Base-by-base conservation (phyloP, 2,113 vertebrate genomes). In the Eleginops maclovinus region DNA sequence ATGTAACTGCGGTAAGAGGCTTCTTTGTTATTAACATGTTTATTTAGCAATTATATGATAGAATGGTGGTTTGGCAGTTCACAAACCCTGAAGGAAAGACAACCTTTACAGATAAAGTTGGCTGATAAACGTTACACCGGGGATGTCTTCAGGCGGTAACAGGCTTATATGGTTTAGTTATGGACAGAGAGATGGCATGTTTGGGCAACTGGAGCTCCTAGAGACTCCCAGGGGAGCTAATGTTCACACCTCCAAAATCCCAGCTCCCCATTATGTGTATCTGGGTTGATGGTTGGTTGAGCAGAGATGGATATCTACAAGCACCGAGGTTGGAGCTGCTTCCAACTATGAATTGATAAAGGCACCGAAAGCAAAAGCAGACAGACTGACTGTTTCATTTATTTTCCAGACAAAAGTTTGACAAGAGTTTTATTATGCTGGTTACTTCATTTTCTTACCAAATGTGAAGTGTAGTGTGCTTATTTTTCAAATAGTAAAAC, bases 311-410 rank as follows among this genome's bases (percentile, higher is more conserved):
- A 63, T 53, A 72, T 71, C 56, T 70, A 60, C 31, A 71, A 73
- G 67, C 77, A 44, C n/a, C 3, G 55, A 73, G 46, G 80, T 74
- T n/a, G 26, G 64, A 49, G 55, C 51, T 26, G 77, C 50, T 84
- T 51, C 62, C 47, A 79, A 71, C 51, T 41, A 77, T 69, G 77
- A 83, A 83, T 86, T 79, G 77, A 82, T 84, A 65, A 77, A 51
- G 67, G 15, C 8, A 19, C 68, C 68, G 65, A 36, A 22, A 41
- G 75, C 50, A 67, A 65, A n/a, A 73, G 49, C 59, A 58, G 28
- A 65, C 55, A 53, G 49, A 62, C 63, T 21, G 4, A 50, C 41
- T 43, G 4, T 64, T 47, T 40, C 55, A 59, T 60, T 47, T 65
- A 47, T 58, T 69, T 64, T 41, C 26, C 61, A 53, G 36, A 46